Evolutionary conservation across 92 coral and sea anemone genomes (phyloP), one percentile per base, ranked within the genome.

Genomic region (Phymanthus crucifer): DNA sequence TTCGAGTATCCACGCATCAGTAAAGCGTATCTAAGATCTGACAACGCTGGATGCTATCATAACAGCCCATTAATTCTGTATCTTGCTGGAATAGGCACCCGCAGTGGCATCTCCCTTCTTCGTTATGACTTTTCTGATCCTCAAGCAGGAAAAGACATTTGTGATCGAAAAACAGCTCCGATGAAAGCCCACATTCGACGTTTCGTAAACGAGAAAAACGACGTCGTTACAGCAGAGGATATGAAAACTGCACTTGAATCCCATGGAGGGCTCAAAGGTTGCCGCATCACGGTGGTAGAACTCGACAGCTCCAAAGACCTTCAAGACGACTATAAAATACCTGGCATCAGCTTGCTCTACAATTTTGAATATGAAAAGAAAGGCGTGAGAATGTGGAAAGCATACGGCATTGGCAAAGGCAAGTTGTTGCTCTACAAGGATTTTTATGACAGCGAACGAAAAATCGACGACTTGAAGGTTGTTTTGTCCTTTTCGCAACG

Each of bases 111-210:
- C 47, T 33, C 32, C 19, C 47, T 65, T 32, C 21, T 75, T 45
- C 78, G 90, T 19, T 87, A 87, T 56, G 91, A 87, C 72, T 83
- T 83, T 66, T 83, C 84, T 9, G 85, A 87, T 45, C 85, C 83
- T 27, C 87, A 87, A 76, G 76, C 82, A 21, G 88, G 88, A 4
- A 78, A 84, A 66, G 88, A 84, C 64, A 80, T 84, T 35, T 87
- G 87, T 61, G 90, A 88, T 54, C 56, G 91, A 24, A 77, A 78
- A 33, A 88, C 84, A 46, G 91, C 91, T 46, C 75, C 88, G 12
- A 84, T 83, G 91, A 88, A 84, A 72, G 71, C 81, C 48, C 88
- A 85, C 83, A 85, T 84, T n/a, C 68, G 82, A 54, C 79, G 93
- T 31, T 85, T 36, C 32, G 43, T 85, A 34, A 86, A 89, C 65